Evolutionary conservation across 2,113 vertebrate genomes (phyloP), one percentile per base, ranked within the genome.

Genomic region (Festucalex cinctus): DNA sequence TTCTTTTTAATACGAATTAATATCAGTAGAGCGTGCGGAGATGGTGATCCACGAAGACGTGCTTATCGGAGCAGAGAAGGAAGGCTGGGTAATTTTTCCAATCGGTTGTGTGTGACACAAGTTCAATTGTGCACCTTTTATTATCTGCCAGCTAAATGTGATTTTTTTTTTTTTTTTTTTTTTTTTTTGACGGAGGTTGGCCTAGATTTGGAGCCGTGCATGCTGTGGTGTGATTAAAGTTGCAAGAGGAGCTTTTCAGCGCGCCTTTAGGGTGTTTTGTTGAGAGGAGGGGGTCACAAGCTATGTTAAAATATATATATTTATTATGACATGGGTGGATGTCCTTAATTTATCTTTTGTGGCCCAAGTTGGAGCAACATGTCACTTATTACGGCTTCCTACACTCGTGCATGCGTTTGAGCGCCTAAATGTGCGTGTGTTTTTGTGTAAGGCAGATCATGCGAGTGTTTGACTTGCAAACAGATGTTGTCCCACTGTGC

Each of bases 181-280:
- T 53, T 53, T 53, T 53, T 61, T 62, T 43, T 14, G 39, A 39
- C 39, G 68, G 66, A 77, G 54, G 75, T 3, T 86, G 87, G 85
- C 84, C 83, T 82, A 81, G 80, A 86, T 86, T 78, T 76, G 82
- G 57, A 71, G 68, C 65, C 74, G 75, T 72, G 64, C 48, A 53
- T 65, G 76, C 73, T 82, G 75, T 76, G 70, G 67, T 83, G 83
- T 82, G 74, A 85, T 86, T 87, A 88, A 89, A 89, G 86, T 89
- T 89, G 85, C 85, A 85, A 64, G 77, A 85, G 79, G 77, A 65
- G 82, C 79, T 83, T 83, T 83, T 73, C 79, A 74, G 71, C 66
- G 62, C 66, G 69, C 83, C 74, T 75, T 86, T 32, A 32, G 54
- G 54, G 26, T 17, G 16, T 87, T 84, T 79, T 69, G 86, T 78